Evolutionary conservation across 1,140 invertebrate species (phyloP).

Genomic region (Heliconius nattereri): DNA sequence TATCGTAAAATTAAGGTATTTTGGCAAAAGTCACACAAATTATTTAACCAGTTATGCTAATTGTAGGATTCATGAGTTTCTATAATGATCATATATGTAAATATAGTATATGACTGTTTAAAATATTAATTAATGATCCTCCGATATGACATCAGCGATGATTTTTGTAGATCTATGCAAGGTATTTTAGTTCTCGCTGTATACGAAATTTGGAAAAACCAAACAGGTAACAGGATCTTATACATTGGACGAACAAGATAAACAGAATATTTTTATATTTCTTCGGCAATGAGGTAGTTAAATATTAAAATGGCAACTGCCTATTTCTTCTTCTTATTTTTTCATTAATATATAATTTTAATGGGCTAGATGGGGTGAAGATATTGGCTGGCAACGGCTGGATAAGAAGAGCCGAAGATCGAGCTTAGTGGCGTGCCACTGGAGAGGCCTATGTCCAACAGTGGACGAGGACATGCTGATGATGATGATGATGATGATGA

Average conservation of each 20-base stretch:
- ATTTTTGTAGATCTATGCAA: conserved; percentile 7
- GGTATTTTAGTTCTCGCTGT: not conserved
- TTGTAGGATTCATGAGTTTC: not conserved
- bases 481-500: too few relatives aligned
- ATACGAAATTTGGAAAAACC: not conserved
- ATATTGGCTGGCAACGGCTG: too few relatives aligned
- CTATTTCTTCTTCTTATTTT: too few relatives aligned
- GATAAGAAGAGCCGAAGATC: too few relatives aligned
- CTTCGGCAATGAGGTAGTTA: not conserved
- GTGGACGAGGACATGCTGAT: too few relatives aligned
- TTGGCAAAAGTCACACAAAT: not conserved
- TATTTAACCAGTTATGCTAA: conserved; percentile 25
- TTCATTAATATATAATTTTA: too few relatives aligned
- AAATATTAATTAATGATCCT: conserved; percentile 23
- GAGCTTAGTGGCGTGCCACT: too few relatives aligned
- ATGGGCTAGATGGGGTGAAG: too few relatives aligned
- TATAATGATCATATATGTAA: not conserved
- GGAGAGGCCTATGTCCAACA: too few relatives aligned
- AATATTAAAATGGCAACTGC: too few relatives aligned
- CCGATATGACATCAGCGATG: not conserved
- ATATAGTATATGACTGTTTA: conserved; percentile 10
- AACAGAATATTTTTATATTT: not conserved
- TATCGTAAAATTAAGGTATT: not conserved
- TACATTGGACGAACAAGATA: not conserved
- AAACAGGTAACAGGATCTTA: not conserved